These are phyloP conservation scores for Pseudocheirus occidentalis DNA, from an alignment of 2,797 vertebrate genomes.

Conservation along the genomic window DNA sequence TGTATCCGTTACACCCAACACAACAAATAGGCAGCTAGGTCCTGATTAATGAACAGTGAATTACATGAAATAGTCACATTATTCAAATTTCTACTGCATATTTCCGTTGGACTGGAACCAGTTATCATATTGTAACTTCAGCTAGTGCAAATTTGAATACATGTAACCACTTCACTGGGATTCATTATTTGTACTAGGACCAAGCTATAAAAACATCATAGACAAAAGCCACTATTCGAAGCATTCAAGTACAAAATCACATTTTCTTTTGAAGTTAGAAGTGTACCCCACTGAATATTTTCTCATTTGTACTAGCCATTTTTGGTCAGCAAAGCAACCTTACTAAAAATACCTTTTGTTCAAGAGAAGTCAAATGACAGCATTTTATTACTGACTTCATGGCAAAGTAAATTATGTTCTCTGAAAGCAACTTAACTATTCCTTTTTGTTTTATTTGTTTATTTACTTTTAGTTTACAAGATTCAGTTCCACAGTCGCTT, in stretches of 20 bases:
- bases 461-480: too few species aligned
- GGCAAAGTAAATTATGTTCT: constrained; percentile 49
- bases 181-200: not conserved
- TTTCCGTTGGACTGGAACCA: not conserved
- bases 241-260: not conserved
- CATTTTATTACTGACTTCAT: constrained; percentile 59
- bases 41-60: not conserved
- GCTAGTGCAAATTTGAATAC: not conserved
- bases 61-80: not conserved
- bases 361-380: constrained; percentile 27
- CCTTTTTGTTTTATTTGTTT: not conserved
- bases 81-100: not conserved
- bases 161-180: not conserved
- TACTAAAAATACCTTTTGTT: constrained; percentile 6
- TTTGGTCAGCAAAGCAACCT: constrained; percentile 3
- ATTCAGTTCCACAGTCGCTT: too few species aligned
- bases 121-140: not conserved
- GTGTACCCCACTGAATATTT: not conserved
- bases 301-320: not conserved
- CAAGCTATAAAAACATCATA: not conserved
- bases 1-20: not conserved
- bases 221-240: not conserved
- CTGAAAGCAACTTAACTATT: not conserved
- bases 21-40: not conserved
- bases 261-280: constrained; percentile 2